Evolutionary conservation across 2,888 invertebrate species (phyloP), one percentile per base, ranked within the genome.

Genomic region (Acanthopleura granulata): DNA sequence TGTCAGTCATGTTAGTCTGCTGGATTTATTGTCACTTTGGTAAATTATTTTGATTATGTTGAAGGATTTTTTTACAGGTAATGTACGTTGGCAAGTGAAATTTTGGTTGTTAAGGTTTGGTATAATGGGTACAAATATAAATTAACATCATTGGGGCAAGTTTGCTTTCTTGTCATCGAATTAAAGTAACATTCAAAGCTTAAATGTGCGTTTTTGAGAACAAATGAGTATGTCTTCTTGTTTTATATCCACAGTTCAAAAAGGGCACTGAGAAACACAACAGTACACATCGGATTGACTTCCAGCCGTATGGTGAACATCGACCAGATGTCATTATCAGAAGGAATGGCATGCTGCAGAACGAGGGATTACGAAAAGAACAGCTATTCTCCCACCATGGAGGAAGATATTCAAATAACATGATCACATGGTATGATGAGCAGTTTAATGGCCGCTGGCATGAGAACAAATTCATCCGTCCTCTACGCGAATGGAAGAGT

Each of bases 351-450:
- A 77, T 83, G 78, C 75, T 88, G 62, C 79, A 80, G 66, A 85
- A 85, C 81, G 86, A 86, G 71, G 90, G 90, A 6, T 79, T 89
- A 1, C 85, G 84, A 1, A 83, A 84, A 70, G 86, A 89, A 75
- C 77, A 85, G 73, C 75, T 90, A 18, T 87, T 89, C 77, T 83
- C 86, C 78, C 90, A 90, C 79, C 90, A 90, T 82, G 89, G 88
- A n/a, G 81, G 85, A 51, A 77, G 79, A 30, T 89, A 89, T 75
- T 83, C 85, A 27, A 88, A 88, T 79, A 89, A 89, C 79, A 81
- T 85, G 82, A 84, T 90, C 62, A 86, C 89, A 0, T 86, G 87
- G 86, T 90, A 90, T 79, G 90, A 90, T 80, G 89, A 90, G 75
- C 83, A 88, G 72, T 89, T 84, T 80, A 87, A 88, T 75, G 84